Evolutionary conservation across 2,888 invertebrate species (phyloP), one percentile per base, ranked within the genome.

Genomic region (Drosophila cognata): DNA sequence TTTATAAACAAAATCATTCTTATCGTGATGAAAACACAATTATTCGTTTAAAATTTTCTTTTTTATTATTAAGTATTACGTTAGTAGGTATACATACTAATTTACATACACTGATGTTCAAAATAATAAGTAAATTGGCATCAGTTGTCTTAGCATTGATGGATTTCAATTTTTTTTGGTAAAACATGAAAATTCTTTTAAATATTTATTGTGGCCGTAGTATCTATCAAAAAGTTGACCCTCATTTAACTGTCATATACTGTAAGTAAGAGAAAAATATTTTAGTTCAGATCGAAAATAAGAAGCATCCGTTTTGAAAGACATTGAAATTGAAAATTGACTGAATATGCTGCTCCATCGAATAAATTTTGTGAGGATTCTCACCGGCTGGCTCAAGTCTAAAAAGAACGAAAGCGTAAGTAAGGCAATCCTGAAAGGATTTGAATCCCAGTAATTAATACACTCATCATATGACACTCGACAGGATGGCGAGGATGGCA

Each of bases 381-480:
- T 21, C 4, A 33, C 16, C 4, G 21, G 51, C 33, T 53, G 1
- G 4, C 52, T 59, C 6, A 58, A 63, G n/a, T 18, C 29, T 1
- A 57, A 60, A 21, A 50, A 66, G 21, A 5, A 18, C 0, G 38
- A 57, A 10, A n/a, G 28, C 36, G 71, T 71, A 62, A 71, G 71
- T 70, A 35, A 46, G 6, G 8, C 1, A 16, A 31, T 21, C 2
- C 13, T 16, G 7, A 52, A 4, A 2, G 31, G 21, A 21, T 33
- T 21, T 21, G 50, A 33, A 31, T n/a, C 31, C 6, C 10, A 29
- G 11, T 31, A 11, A 29, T 13, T 52, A 52, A 21, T 52, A 16
- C 4, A 29, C 29, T 31, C 11, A 29, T 7, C 25, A 8, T 25
- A 48, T 50, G 28, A 8, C 18, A 4, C 8, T 43, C 21, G 43